Base-by-base conservation (phyloP, 2,888 invertebrate species). In the Cremastinae sp. region DNA sequence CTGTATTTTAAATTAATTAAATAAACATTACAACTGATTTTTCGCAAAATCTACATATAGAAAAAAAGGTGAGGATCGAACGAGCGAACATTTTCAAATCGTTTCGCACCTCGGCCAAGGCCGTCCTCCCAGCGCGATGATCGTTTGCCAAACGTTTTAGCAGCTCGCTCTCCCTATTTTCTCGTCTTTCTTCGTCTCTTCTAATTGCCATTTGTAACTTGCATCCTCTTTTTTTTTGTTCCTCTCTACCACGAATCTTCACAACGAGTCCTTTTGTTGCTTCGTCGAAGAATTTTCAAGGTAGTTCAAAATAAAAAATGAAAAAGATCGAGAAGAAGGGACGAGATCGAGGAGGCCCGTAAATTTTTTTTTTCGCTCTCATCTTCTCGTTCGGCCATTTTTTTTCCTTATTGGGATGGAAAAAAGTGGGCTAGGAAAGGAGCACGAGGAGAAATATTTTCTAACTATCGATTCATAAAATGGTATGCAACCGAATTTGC, bases 401-500 rank as follows among this genome's bases (percentile, higher is more conserved):
- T n/a, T n/a, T n/a, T n/a, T n/a, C n/a, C n/a, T n/a, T n/a, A n/a
- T 12, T 16, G 16, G 9, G 9, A 12, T 7, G 14, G 12, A 8
- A 47, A 1, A 47, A n/a, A 14, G 45, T 45, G 7, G 28, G 28
- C 28, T n/a, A 53, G 28, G 43, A 66, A 9, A 9, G 16, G 49
- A n/a, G 14, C 8, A 9, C 12, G 45, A 43, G 10, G 18, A 56
- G 12, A 8, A 41, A 47, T 39, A 68, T 68, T 58, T 49, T 72
- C 72, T 58, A 75, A 75, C 71, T 55, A 72, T 75, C 66, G 59
- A 10, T 4, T 66, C 61, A 68, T 62, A 56, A 71, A 68, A 72
- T 72, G 61, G 62, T 72, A 72, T 75, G 75, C 75, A 68, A 62
- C 68, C 16, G 72, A 72, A 62, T 72, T 18, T 62, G 72, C 72